Conservation (phyloP, 2,797 vertebrate species). For the Odontamblyopus lacepedii region DNA sequence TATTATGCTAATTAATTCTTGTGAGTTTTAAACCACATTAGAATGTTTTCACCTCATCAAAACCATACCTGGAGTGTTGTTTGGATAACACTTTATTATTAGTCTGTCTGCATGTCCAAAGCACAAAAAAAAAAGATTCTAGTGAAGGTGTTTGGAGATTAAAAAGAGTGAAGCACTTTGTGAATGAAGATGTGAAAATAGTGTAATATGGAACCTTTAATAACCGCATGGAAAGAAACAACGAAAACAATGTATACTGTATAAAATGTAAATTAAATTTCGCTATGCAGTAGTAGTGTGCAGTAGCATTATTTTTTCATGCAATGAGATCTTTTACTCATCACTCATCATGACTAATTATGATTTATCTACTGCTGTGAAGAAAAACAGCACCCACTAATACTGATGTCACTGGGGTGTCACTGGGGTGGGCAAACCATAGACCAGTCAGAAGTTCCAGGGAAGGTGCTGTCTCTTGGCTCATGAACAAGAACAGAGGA, state of each 20-base stretch:
- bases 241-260: neutral
- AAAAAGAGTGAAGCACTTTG: no score
- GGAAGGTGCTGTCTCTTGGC: slow-evolving; percentile 41
- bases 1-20: no score
- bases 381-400: slow-evolving; percentile 13
- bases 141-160: no score
- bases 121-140: no score
- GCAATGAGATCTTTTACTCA: neutral
- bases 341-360: neutral
- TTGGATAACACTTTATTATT: no score
- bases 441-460: slow-evolving; percentile 55
- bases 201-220: neutral
- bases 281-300: neutral
- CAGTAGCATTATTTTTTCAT: no score
- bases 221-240: neutral
- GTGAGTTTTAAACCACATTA: no score
- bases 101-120: no score
- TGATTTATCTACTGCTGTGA: slow-evolving; percentile 6
- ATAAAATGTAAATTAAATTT: neutral
- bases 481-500: slow-evolving; percentile 46
- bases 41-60: no score
- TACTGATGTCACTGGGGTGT: slow-evolving; percentile 64
- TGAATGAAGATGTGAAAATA: no score
- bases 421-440: slow-evolving; percentile 10
- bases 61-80: no score